These are phyloP conservation scores for Geopemphigus sp. DNA, from an alignment of 1,140 invertebrate genomes.

Conservation along the genomic window DNA sequence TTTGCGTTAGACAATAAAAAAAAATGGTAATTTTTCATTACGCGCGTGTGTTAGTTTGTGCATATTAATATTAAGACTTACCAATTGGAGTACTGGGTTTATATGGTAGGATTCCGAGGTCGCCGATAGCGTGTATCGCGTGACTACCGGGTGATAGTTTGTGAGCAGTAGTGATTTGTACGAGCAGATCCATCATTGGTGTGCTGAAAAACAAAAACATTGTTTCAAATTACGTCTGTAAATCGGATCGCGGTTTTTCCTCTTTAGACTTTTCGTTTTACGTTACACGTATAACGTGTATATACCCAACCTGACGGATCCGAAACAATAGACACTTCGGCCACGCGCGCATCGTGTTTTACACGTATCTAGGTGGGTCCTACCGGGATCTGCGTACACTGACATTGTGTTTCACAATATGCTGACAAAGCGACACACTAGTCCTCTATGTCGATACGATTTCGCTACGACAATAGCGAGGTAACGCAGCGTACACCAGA, in stretches of 20 bases:
- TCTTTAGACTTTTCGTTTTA: neutral
- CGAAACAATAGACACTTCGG: neutral
- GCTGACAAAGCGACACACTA: neutral
- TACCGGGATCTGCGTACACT: neutral
- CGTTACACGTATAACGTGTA: too few relatives aligned
- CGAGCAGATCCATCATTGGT: conserved; percentile 79
- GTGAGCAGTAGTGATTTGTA: conserved; percentile 72
- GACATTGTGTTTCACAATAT: neutral
- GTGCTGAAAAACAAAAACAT: conserved; percentile 61
- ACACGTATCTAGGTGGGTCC: too few relatives aligned
- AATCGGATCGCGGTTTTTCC: neutral
- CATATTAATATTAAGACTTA: conserved; percentile 30
- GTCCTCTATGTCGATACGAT: neutral
- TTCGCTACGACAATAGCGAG: conserved; percentile 3
- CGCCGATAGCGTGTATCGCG: conserved; percentile 67
- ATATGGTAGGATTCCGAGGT: conserved; percentile 66
- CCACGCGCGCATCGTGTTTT: neutral
- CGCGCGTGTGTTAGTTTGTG: too few relatives aligned
- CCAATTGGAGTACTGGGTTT: conserved; percentile 80
- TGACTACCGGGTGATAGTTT: conserved; percentile 71
- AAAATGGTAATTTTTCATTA: too few relatives aligned
- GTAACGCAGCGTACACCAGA: too few relatives aligned
- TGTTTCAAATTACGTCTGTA: conserved; percentile 7
- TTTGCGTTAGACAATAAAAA: too few relatives aligned
- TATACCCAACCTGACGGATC: conserved; percentile 6